Conservation (phyloP, 2,888 invertebrate genomes). For the Allacma fusca region DNA sequence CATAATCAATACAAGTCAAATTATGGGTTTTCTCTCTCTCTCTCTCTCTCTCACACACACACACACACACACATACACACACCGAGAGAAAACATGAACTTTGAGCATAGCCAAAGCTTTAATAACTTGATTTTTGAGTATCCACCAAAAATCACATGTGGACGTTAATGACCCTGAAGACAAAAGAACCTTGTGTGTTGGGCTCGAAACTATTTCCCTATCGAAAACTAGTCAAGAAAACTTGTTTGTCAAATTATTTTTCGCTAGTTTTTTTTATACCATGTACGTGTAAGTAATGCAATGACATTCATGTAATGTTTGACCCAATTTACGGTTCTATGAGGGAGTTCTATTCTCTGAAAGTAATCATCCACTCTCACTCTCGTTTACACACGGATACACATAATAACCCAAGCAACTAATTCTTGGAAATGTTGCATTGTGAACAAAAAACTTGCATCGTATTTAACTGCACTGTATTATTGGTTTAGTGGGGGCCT, state of each 20-base stretch:
- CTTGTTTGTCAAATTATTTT: slow-evolving; percentile 34
- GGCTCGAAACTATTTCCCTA: slow-evolving; percentile 29
- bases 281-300: neutral
- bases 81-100: no score
- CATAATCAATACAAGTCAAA: neutral
- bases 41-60: no score
- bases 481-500: no score
- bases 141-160: slow-evolving; percentile 50
- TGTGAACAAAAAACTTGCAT: no score
- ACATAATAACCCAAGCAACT: no score
- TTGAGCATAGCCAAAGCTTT: neutral
- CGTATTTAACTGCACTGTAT: no score
- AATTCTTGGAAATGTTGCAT: no score
- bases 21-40: no score
- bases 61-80: no score
- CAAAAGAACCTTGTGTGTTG: slow-evolving; percentile 47
- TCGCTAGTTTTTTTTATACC: neutral
- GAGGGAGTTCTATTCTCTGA: neutral
- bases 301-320: neutral
- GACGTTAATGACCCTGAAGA: slow-evolving; percentile 57
- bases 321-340: slow-evolving; percentile 14
- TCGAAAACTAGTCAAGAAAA: slow-evolving; percentile 39
- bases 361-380: neutral
- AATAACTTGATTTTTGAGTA: slow-evolving; percentile 23
- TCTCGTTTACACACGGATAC: no score